phyloP scores from a whole-genome alignment of 2,888 invertebrate genomes.

The Drosophila prostipennis region DNA sequence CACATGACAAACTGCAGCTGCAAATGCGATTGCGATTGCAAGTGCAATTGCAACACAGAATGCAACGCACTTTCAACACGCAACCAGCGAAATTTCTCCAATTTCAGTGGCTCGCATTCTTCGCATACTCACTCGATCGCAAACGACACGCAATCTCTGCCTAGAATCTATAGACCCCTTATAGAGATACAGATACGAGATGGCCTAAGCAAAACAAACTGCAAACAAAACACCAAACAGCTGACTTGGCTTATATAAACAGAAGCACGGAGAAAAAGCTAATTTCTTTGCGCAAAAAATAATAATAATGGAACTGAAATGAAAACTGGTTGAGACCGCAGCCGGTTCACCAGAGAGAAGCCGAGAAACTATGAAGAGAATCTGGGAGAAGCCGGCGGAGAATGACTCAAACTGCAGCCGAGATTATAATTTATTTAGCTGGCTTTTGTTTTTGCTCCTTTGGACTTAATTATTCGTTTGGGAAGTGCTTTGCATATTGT shows the following conservation, averaged over 20 bases:
- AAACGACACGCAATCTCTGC: constrained; percentile 52
- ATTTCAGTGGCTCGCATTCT: constrained; percentile 55
- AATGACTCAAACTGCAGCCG: constrained; percentile 43
- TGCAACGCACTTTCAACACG: constrained; percentile 54
- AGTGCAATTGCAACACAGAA: constrained; percentile 44
- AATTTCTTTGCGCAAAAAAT: constrained; percentile 33
- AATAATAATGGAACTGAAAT: constrained; percentile 58
- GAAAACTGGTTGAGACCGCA: constrained; percentile 61
- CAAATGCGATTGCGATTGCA: constrained; percentile 49
- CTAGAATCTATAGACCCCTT: constrained; percentile 44
- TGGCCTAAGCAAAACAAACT: constrained; percentile 48
- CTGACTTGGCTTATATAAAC: constrained; percentile 55
- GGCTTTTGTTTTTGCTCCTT: constrained; percentile 45
- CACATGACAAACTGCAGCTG: constrained; percentile 74
- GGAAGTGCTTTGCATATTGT: constrained; percentile 55
- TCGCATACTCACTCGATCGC: constrained; percentile 37
- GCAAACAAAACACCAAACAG: constrained; percentile 66
- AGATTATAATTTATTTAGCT: constrained; percentile 26
- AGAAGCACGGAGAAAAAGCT: constrained; percentile 12
- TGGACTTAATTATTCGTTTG: constrained; percentile 44
- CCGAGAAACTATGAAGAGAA: constrained; percentile 24
- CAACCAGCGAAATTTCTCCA: constrained; percentile 59
- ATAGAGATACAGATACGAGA: constrained; percentile 15
- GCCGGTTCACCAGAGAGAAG: constrained; percentile 29
- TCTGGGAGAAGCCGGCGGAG: constrained; percentile 39